Base-by-base conservation (phyloP, 2,888 invertebrate species). In the Drepanosiphum platanoidis region DNA sequence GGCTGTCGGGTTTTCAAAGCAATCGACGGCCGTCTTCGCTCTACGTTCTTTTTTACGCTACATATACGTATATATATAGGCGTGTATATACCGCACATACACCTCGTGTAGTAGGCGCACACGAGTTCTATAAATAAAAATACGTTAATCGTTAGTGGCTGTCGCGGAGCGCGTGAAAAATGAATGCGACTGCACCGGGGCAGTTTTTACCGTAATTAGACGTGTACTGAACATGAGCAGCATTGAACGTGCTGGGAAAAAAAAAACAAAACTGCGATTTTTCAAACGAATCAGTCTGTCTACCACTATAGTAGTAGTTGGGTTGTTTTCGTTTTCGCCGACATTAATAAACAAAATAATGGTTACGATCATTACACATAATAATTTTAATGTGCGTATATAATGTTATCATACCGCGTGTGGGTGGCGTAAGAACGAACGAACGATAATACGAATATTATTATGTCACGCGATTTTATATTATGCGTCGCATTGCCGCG, bases 21-120 rank as follows among this genome's bases (percentile, higher is more conserved):
- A 66, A 78, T 78, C 78, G 32, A 78, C 42, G 30, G 30, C n/a
- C n/a, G n/a, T 42, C 32, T 78, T 22, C 39, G 22, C 42, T 39
- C 30, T 22, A 30, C 11, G 18, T 61, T 77, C 9, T 39, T 18
- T 77, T 61, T 36, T 61, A 61, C 61, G 61, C 36, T 27, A 7
- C 27, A 5, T 64, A 30, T 27, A 64, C 46, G 46, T 13, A 46
- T 30, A 72, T 32, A 8, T 72, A 46, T 46, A 46, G 22, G 5
- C 32, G 22, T 46, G 22, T 46, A 32, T 9, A 11, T 42, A 42
- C 11, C 42, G 11, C 42, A 42, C 42, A 42, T 11, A 42, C 42
- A 42, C 42, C n/a, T n/a, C 9, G 39, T 22, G 18, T 52, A 18
- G 18, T 52, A 61, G 61, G 61, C 61, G 52, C 27, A 27, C 61